Conservation (phyloP, 2,888 invertebrate genomes). For the Fragum sueziense region DNA sequence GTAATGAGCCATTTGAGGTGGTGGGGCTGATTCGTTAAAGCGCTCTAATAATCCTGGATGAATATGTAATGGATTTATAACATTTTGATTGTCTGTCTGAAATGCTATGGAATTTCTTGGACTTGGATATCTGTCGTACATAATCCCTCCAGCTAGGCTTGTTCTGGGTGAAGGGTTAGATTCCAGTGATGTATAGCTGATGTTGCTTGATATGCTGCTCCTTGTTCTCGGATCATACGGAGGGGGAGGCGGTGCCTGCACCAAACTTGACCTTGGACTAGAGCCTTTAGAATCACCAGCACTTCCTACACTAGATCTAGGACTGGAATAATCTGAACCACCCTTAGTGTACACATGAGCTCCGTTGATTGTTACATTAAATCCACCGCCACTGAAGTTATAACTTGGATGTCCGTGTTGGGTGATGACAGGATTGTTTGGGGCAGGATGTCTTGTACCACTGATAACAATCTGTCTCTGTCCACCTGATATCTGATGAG, state of each 20-base stretch:
- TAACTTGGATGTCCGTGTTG: slow-evolving; percentile 19
- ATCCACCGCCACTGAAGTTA: slow-evolving; percentile 25
- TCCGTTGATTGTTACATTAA: slow-evolving; percentile 54
- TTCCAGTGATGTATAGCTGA: slow-evolving; percentile 83
- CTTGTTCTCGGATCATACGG: slow-evolving; percentile 72
- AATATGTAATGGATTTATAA: slow-evolving; percentile 54
- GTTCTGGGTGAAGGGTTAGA: slow-evolving; percentile 83
- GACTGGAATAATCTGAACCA: slow-evolving; percentile 73
- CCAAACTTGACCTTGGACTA: slow-evolving; percentile 75
- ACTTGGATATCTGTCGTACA: slow-evolving; percentile 80
- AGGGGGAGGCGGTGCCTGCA: slow-evolving; percentile 69
- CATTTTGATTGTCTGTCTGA: slow-evolving; percentile 63
- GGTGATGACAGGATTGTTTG: slow-evolving; percentile 49
- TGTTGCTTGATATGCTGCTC: slow-evolving; percentile 75
- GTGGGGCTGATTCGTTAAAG: slow-evolving; percentile 75
- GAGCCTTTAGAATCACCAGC: slow-evolving; percentile 77
- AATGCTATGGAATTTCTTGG: slow-evolving; percentile 82
- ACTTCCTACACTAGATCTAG: slow-evolving; percentile 80
- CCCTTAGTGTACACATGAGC: slow-evolving; percentile 48
- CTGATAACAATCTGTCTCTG: slow-evolving; percentile 69
- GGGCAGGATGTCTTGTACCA: slow-evolving; percentile 67
- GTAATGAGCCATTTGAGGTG: slow-evolving; percentile 64
- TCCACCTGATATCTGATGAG: slow-evolving; percentile 19
- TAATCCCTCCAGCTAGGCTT: slow-evolving; percentile 75
- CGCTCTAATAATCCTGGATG: slow-evolving; percentile 62